Base-by-base conservation (phyloP, 2,888 invertebrate species). In the Cetonia aurata region DNA sequence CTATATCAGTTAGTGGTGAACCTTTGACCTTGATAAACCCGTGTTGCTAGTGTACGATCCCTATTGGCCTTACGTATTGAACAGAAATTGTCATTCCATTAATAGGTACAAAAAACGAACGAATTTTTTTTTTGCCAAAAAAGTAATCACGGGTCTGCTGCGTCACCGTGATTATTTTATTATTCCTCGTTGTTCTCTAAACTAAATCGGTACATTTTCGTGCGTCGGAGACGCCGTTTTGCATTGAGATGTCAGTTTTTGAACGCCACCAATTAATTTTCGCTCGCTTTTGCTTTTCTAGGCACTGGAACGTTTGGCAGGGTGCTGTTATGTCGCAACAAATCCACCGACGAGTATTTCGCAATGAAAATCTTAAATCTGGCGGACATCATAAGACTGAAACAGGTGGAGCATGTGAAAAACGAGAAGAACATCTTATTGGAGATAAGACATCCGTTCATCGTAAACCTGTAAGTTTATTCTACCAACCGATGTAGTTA, bases 251-350 rank as follows among this genome's bases (percentile, higher is more conserved):
- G 33, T 15, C 48, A 48, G n/a, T 15, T 48, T 17, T 33, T 31
- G 19, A 31, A 55, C 25, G 53, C 6, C 31, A 53, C n/a, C 31
- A 53, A 53, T 53, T 53, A 17, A 53, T 25, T 6, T 56, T 37
- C 42, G 17, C 42, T 72, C 44, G 73, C 53, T 69, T 62, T 77
- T 37, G 37, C 10, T 37, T 37, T 33, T 6, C 37, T 86, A 96
- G 95, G 95, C 76, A 98, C 98, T 41, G 99, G 98, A 62, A 98
- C 98, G 48, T 99, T 99, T 84, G 98, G 98, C 55, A 90, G 98
- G 70, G 99, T 99, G 37, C 93, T 96, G 74, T 86, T 98, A 71
- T 95, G 95, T 82, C 90, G 93, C 77, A 94, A 96, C 84, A 94
- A 93, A 83, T 89, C 90, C 65, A 91, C 91, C 53, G 91, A 92